phyloP scores from a whole-genome alignment of 2,888 invertebrate species.

The Hemicrepidius hirtus region DNA sequence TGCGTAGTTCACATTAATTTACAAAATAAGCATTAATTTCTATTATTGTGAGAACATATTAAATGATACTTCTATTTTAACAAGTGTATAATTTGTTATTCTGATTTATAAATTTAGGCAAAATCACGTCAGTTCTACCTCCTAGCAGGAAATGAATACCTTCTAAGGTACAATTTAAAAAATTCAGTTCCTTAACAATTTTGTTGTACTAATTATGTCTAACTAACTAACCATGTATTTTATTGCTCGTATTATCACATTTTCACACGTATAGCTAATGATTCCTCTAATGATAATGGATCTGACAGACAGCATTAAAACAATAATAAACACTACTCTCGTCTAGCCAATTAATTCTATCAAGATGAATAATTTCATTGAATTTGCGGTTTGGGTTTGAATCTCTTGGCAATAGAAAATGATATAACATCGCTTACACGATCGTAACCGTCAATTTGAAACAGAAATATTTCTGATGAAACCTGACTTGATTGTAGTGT shows the following conservation, averaged over 20 bases:
- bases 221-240: constrained; percentile 30
- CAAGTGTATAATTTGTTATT: background rate
- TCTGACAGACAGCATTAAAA: constrained; percentile 38
- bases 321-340: constrained; percentile 36
- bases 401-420: constrained; percentile 4
- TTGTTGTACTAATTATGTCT: constrained; percentile 15
- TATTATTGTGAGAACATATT: too few relatives aligned
- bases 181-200: constrained; percentile 4
- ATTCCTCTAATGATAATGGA: constrained; percentile 36
- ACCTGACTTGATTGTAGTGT: constrained; percentile 7
- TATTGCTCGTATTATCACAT: constrained; percentile 40
- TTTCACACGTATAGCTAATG: constrained; percentile 44
- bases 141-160: constrained; percentile 15
- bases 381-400: constrained; percentile 21
- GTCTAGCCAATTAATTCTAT: constrained; percentile 30
- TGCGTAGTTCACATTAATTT: too few relatives aligned
- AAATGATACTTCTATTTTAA: too few relatives aligned
- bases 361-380: constrained; percentile 21
- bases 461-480: constrained; percentile 6
- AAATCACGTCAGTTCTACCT: too few relatives aligned
- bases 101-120: background rate
- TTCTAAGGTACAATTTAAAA: constrained; percentile 3
- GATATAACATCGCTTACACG: constrained; percentile 17
- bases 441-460: constrained; percentile 4
- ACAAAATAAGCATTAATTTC: too few relatives aligned